Base-by-base conservation (phyloP, 2,888 invertebrate genomes). In the Drosophila borealis region DNA sequence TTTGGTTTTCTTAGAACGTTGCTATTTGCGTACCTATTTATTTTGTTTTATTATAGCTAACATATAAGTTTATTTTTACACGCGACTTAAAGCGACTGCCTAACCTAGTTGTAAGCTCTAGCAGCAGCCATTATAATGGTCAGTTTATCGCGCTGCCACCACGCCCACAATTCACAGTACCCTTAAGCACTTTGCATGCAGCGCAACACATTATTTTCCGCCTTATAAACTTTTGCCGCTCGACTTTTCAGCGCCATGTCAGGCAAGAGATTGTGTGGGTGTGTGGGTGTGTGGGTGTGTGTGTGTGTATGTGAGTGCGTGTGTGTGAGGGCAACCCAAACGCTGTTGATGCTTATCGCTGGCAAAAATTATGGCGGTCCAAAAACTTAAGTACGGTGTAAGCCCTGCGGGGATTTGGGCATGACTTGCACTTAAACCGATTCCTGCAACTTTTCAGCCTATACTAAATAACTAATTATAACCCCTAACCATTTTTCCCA, bases 181-280 rank as follows among this genome's bases (percentile, higher is more conserved):
- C 56, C 59, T 9, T 14, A 51, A 62, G 62, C 48, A 45, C 66
- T 80, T 80, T 82, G 81, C 82, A 87, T 84, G 82, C 82, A 76
- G 66, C 69, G 84, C 73, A 71, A 74, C 81, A 81, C 79, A 82
- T 87, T 82, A 84, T 82, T 87, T 87, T 82, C 85, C 85, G 88
- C 78, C 76, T 81, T 84, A 74, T 84, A 87, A 82, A 87, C 72
- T 83, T 86, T 83, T 62, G 60, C 63, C 67, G 63, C 71, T 74
- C 66, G 83, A 75, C 78, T 84, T 87, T 82, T 81, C 79, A 78
- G 57, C 69, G 64, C 54, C 62, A 46, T 51, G 51, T 76, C 69
- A 80, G 55, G 50, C 37, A 48, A 33, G 51, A 10, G 33, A 21
- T 11, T 11, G 33, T 17, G 39, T 29, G 39, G 21, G 49, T 36